Percentiles rank a stretch among this genome's conserved stretches.
Evolutionary conservation across 2,888 invertebrate genomes (phyloP).

Genomic region (Diadegma fenestrale): DNA sequence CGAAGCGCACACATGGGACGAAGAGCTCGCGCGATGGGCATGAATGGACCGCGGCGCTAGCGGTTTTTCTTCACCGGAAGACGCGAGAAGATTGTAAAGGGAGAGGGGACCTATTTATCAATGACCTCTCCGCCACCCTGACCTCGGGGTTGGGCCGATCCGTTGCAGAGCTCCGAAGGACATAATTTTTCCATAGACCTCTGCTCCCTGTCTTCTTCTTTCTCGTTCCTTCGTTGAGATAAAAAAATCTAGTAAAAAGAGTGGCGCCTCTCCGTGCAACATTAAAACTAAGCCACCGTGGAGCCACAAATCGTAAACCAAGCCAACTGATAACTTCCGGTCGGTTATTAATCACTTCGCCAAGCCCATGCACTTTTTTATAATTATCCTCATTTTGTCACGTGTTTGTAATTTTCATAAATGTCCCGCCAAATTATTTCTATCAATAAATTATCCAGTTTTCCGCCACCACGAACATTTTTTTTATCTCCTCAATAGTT

Average conservation of each 20-base stretch:
- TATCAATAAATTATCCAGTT: neutral
- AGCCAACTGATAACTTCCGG: conserved; percentile 65
- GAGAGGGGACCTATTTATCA: conserved; percentile 77
- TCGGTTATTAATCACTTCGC: conserved; percentile 52
- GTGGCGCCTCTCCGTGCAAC: conserved; percentile 64
- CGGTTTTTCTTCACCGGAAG: conserved; percentile 74
- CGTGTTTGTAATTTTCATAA: conserved; percentile 24
- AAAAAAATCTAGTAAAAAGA: conserved; percentile 43
- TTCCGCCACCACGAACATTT: neutral
- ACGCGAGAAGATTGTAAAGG: conserved; percentile 69
- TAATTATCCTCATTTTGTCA: conserved; percentile 11
- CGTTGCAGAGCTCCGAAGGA: conserved; percentile 43
- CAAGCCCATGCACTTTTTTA: conserved; percentile 18
- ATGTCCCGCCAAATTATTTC: conserved; percentile 6
- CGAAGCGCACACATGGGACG: conserved; percentile 49
- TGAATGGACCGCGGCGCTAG: conserved; percentile 80
- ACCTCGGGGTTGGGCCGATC: conserved; percentile 64
- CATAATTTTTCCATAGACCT: conserved; percentile 57
- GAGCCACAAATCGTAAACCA: conserved; percentile 62
- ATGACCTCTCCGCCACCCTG: conserved; percentile 73
- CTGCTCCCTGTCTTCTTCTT: neutral
- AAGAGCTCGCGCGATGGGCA: conserved; percentile 70
- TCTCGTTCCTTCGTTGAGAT: conserved; percentile 6
- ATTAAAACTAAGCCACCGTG: conserved; percentile 48
- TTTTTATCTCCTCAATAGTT: neutral